Percentiles rank a stretch among this genome's conserved stretches.
These are phyloP conservation scores for Hirundichthys speculiger DNA, from an alignment of 2,113 vertebrate species.

Conservation along the genomic window DNA sequence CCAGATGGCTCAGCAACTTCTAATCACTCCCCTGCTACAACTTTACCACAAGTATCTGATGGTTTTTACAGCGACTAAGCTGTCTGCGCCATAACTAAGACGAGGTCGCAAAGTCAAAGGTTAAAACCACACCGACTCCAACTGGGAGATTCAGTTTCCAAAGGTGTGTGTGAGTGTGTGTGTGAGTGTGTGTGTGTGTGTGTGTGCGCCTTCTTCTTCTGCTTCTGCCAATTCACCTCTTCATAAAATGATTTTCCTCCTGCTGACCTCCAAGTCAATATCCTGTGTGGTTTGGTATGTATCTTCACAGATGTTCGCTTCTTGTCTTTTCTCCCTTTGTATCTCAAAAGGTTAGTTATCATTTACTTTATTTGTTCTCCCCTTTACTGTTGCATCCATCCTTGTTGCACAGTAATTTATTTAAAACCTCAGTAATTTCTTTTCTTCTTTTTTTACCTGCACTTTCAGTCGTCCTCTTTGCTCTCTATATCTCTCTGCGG, in stretches of 20 bases:
- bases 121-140: constrained; percentile 80
- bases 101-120: constrained; percentile 71
- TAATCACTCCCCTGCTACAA: constrained; percentile 46
- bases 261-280: constrained; percentile 68
- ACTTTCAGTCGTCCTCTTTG: not conserved
- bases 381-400: not conserved
- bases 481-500: not conserved
- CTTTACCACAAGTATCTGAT: constrained; percentile 69
- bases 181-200: constrained; percentile 25
- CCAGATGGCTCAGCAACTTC: constrained; percentile 18
- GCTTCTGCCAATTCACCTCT: constrained; percentile 42
- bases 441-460: not conserved
- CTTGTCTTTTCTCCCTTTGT: constrained; percentile 21
- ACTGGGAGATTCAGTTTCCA: constrained; percentile 77
- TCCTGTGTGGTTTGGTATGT: constrained; percentile 64
- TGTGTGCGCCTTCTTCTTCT: not conserved
- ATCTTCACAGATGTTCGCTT: constrained; percentile 43
- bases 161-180: constrained; percentile 31
- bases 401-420: not conserved
- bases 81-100: constrained; percentile 69
- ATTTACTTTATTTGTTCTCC: not conserved
- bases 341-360: too few species aligned
- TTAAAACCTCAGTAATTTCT: not conserved
- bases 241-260: constrained; percentile 44
- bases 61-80: constrained; percentile 62